A percentile compares a stretch with the other conserved stretches of the same genome.
phyloP scores from a whole-genome alignment of 2,113 vertebrate genomes.

The Megaceryle torquata region DNA sequence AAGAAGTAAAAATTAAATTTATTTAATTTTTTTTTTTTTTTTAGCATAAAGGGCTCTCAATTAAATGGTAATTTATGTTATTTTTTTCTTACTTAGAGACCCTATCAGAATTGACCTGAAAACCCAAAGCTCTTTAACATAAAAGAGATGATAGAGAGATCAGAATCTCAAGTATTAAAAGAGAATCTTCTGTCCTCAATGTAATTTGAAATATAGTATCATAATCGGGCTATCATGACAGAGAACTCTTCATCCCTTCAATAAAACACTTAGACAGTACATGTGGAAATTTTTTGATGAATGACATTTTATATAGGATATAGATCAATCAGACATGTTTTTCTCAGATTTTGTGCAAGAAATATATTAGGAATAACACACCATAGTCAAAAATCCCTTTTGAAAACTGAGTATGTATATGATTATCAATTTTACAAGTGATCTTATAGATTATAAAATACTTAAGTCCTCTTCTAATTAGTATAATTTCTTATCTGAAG shows the following conservation, averaged over 20 bases:
- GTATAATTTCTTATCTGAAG: constrained; percentile 5
- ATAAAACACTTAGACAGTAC: constrained; percentile 4
- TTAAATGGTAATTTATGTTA: constrained; percentile 18
- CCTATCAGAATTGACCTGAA: constrained; percentile 42
- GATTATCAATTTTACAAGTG: background rate
- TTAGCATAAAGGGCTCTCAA: constrained; percentile 49
- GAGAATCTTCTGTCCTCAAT: background rate
- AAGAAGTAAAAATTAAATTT: constrained; percentile 75
- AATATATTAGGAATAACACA: background rate
- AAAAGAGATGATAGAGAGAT: constrained; percentile 14
- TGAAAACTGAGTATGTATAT: background rate
- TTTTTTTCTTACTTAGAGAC: background rate
- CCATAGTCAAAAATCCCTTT: background rate
- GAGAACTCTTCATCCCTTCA: constrained; percentile 37
- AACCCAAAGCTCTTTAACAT: constrained; percentile 1
- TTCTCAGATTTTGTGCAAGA: constrained; percentile 5
- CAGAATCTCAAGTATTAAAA: constrained; percentile 24
- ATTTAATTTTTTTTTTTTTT: constrained; percentile 63
- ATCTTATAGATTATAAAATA: background rate
- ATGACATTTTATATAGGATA: constrained; percentile 25
- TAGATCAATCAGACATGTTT: constrained; percentile 10
- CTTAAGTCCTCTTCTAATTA: constrained; percentile 29
- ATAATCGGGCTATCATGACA: constrained; percentile 20
- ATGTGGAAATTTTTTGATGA: constrained; percentile 37
- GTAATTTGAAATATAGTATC: constrained; percentile 20